phyloP scores from a whole-genome alignment of 2,113 vertebrate species.

The Scortum barcoo region DNA sequence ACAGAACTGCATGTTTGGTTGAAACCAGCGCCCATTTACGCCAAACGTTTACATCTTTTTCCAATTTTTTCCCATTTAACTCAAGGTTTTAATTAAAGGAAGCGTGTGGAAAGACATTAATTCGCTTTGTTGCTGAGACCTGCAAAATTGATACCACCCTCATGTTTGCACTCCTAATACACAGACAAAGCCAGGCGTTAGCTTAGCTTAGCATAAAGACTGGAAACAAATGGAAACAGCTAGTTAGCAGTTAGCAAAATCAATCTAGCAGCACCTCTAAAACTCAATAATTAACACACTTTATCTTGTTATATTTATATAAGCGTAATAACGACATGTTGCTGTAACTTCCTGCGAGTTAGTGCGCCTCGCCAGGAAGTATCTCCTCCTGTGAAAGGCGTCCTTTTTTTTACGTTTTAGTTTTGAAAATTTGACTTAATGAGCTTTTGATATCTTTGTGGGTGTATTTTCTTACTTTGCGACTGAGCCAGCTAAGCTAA shows the following conservation, averaged over 20 bases:
- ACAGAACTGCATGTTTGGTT: constrained; percentile 60
- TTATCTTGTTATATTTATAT: too few relatives aligned
- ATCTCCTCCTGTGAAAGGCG: too few relatives aligned
- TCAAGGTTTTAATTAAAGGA: not conserved
- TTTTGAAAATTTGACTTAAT: too few relatives aligned
- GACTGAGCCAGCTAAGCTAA: not conserved
- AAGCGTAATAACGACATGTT: too few relatives aligned
- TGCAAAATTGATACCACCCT: not conserved
- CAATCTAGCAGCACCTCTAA: not conserved
- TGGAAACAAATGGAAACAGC: not conserved
- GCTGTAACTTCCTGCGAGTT: too few relatives aligned
- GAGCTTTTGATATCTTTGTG: not conserved
- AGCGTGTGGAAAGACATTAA: not conserved
- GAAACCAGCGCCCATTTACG: constrained; percentile 61
- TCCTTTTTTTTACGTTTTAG: too few relatives aligned
- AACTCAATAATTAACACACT: not conserved
- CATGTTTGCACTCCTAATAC: too few relatives aligned
- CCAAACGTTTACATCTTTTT: not conserved
- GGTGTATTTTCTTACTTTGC: not conserved
- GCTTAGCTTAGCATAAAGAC: too few relatives aligned
- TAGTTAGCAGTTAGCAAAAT: not conserved
- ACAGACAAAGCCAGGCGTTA: too few relatives aligned
- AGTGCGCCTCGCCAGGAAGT: too few relatives aligned
- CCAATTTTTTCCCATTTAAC: not conserved
- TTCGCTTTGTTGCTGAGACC: not conserved